These are phyloP conservation scores for Drosophila gaucha DNA, from an alignment of 2,888 invertebrate genomes.

Conservation along the genomic window DNA sequence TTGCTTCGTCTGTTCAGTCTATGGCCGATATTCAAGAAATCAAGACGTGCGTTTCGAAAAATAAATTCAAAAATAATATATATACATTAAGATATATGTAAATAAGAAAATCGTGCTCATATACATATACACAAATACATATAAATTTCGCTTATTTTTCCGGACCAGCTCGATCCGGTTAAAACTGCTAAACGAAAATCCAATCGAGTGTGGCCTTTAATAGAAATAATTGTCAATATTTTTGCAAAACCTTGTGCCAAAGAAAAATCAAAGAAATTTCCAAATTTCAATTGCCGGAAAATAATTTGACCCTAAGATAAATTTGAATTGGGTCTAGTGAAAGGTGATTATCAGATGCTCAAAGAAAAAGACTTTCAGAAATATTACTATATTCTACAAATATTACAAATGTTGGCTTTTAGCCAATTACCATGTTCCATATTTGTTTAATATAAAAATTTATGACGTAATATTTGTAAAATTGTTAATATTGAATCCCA, in stretches of 20 bases:
- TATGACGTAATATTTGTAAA: slow-evolving; percentile 57
- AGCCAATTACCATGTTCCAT: slow-evolving; percentile 40
- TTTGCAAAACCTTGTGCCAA: slow-evolving; percentile 20
- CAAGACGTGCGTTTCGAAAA: slow-evolving; percentile 61
- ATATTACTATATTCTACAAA: neutral
- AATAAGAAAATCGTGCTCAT: slow-evolving; percentile 29
- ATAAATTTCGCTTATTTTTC: slow-evolving; percentile 35
- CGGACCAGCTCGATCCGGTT: slow-evolving; percentile 54
- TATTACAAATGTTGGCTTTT: slow-evolving; percentile 39
- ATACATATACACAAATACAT: slow-evolving; percentile 17
- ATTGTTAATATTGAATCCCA: neutral
- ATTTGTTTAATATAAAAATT: slow-evolving; percentile 21
- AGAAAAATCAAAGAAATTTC: neutral
- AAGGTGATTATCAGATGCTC: slow-evolving; percentile 41
- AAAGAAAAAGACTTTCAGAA: neutral
- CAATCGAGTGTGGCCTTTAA: slow-evolving; percentile 30
- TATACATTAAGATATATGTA: slow-evolving; percentile 23
- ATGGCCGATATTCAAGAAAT: slow-evolving; percentile 54
- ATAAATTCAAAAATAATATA: slow-evolving; percentile 24
- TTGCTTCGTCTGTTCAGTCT: slow-evolving; percentile 56
- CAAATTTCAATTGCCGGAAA: neutral
- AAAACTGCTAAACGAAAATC: slow-evolving; percentile 34
- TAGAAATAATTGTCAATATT: slow-evolving; percentile 43
- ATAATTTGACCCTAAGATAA: neutral
- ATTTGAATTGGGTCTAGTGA: slow-evolving; percentile 27